These are phyloP conservation scores for Strigamia crassipes DNA, from an alignment of 2,888 invertebrate genomes.

Conservation along the genomic window DNA sequence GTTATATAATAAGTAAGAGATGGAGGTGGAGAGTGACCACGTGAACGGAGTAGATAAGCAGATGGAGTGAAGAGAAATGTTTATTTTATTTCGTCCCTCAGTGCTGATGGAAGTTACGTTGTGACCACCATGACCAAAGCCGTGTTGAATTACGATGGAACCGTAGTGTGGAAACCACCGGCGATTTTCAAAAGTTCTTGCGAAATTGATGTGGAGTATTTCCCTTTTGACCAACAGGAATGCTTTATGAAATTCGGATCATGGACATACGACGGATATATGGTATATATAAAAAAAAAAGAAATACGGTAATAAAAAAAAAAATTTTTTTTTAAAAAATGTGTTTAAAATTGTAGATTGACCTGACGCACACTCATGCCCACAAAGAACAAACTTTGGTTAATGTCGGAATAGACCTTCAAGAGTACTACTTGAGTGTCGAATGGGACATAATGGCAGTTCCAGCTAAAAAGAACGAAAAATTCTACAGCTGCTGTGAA, in stretches of 20 bases:
- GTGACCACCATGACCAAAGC: conserved; percentile 98
- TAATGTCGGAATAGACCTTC: conserved; percentile 87
- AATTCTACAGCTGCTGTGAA: conserved; percentile 94
- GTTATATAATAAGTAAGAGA: conserved; percentile 90
- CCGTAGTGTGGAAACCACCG: conserved; percentile 96
- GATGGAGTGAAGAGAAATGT: conserved; percentile 5
- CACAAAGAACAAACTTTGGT: conserved; percentile 75
- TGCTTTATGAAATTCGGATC: conserved; percentile 95
- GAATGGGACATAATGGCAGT: conserved; percentile 97
- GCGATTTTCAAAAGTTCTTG: conserved; percentile 98
- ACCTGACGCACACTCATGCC: conserved; percentile 84
- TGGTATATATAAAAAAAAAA: conserved; percentile 65
- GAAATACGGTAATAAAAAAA: neutral
- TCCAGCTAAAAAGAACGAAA: conserved; percentile 85
- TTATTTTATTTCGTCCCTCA: conserved; percentile 57
- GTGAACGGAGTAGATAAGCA: conserved; percentile 16
- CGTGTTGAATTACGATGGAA: conserved; percentile 88
- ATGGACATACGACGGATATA: conserved; percentile 93
- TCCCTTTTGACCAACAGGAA: conserved; percentile 92
- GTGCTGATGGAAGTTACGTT: conserved; percentile 97
- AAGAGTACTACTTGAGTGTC: conserved; percentile 93
- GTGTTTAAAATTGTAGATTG: conserved; percentile 69
- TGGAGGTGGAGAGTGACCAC: neutral
- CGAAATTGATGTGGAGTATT: conserved; percentile 92
- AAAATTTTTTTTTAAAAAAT: neutral